phyloP scores from a whole-genome alignment of 1,140 invertebrate genomes.

The Harpegnathos saltator region DNA sequence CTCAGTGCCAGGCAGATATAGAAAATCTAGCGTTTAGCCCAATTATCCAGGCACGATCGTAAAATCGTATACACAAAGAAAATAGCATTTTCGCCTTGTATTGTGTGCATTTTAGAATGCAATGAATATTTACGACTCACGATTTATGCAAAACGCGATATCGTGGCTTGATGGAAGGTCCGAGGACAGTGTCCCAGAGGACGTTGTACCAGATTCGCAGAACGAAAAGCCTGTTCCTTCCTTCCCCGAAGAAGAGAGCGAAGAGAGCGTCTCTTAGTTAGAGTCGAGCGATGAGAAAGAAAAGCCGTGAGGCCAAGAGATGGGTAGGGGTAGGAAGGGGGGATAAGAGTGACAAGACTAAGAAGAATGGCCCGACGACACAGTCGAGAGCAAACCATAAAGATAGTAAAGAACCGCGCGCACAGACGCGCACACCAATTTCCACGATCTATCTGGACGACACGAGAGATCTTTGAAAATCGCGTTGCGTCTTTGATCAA shows the following conservation, averaged over 20 bases:
- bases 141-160: conserved; percentile 59
- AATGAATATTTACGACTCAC: conserved; percentile 54
- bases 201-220: conserved; percentile 47
- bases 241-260: conserved; percentile 30
- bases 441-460: conserved; percentile 51
- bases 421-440: conserved; percentile 50
- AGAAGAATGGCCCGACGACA: conserved; percentile 55
- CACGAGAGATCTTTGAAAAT: conserved; percentile 59
- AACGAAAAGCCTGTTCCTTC: conserved; percentile 53
- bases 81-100: conserved; percentile 5
- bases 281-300: conserved; percentile 28
- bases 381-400: conserved; percentile 61
- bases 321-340: not conserved
- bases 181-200: conserved; percentile 12
- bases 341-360: conserved; percentile 59
- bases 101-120: conserved; percentile 17
- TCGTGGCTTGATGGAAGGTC: conserved; percentile 29
- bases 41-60: too few species aligned
- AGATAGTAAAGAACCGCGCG: conserved; percentile 57
- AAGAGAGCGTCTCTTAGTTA: conserved; percentile 56
- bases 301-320: conserved; percentile 20
- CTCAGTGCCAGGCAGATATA: too few species aligned
- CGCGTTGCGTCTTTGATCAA: conserved; percentile 60
- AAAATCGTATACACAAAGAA: too few species aligned
- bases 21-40: too few species aligned